phyloP scores from a whole-genome alignment of 1,140 invertebrate species.

The Gonioctena quinquepunctata region DNA sequence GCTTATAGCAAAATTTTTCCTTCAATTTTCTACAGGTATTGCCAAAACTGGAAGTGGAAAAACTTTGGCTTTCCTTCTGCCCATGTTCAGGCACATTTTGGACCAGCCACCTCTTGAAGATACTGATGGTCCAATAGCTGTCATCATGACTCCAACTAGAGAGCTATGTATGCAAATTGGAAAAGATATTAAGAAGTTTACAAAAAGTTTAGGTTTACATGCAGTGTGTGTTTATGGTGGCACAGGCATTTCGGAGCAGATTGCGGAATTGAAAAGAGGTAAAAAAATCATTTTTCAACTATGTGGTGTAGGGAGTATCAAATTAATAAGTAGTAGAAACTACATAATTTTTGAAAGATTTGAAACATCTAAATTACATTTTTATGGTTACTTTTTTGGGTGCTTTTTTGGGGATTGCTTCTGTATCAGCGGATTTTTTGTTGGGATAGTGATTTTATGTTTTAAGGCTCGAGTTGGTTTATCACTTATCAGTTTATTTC shows the following conservation, averaged over 20 bases:
- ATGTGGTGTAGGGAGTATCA: no score
- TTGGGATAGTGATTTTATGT: no score
- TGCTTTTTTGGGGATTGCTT: no score
- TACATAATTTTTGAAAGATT: no score
- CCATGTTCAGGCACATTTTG: conserved; percentile 97
- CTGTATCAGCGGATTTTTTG: no score
- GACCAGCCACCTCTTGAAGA: conserved; percentile 93
- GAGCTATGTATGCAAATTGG: conserved; percentile 99
- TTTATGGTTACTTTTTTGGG: no score
- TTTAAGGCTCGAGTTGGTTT: no score
- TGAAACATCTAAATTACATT: no score
- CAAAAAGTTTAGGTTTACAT: conserved; percentile 82
- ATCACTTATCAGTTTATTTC: no score
- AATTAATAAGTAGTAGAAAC: no score
- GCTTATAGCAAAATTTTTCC: neutral
- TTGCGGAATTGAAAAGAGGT: conserved; percentile 96
- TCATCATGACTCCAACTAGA: conserved; percentile 98
- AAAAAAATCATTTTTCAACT: neutral
- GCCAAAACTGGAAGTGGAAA: conserved; percentile 95
- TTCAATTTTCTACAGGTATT: neutral
- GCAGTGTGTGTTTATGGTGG: conserved; percentile 99
- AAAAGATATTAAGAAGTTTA: conserved; percentile 95
- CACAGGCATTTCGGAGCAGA: conserved; percentile 96
- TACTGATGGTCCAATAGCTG: conserved; percentile 93
- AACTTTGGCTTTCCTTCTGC: conserved; percentile 96